Evolutionary conservation across 2,113 vertebrate species (phyloP), one percentile per base, ranked within the genome.

Genomic region (Rhineura floridana): DNA sequence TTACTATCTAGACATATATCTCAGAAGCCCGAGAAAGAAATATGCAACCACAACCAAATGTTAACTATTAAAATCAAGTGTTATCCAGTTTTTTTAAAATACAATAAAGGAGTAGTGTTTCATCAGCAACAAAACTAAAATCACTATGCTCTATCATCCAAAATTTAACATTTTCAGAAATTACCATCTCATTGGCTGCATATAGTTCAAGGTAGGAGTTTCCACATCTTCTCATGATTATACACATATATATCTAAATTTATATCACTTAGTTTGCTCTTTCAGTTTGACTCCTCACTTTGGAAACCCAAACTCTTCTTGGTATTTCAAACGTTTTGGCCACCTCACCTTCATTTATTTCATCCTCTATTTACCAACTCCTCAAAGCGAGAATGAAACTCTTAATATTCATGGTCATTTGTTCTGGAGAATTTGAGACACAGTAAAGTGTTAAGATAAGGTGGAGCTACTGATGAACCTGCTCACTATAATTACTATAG

Each of bases 401-500:
- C 52, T 89, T 93, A 90, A 93, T 89, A 83, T 91, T 94, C 86
- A 92, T 92, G 65, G 84, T 77, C 72, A 76, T 42, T 84, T 42
- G 11, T 91, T 95, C 62, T 93, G 91, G 92, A 86, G 87, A 93
- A 88, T 92, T 90, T 83, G 39, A 84, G 48, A 86, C 83, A 76
- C 42, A 82, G 65, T 62, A 95, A 91, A 80, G 78, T 90, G 85
- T 81, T 92, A 86, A 15, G 1, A 62, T 62, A 90, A 59, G 93
- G 44, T 50, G 30, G 92, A 93, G 75, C 76, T 42, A 73, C 3
- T 33, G 44, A 50, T 55, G 25, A 17, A 48, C 89, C 69, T 81
- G 78, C 12, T 52, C 33, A 28, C 85, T 84, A n/a, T n/a, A n/a
- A n/a, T n/a, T n/a, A n/a, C 15, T 21, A 88, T 59, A 91, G 33